A percentile compares a stretch with the other conserved stretches of the same genome.
phyloP scores from a whole-genome alignment of 2,113 vertebrate species.

The Engraulis encrasicolus region DNA sequence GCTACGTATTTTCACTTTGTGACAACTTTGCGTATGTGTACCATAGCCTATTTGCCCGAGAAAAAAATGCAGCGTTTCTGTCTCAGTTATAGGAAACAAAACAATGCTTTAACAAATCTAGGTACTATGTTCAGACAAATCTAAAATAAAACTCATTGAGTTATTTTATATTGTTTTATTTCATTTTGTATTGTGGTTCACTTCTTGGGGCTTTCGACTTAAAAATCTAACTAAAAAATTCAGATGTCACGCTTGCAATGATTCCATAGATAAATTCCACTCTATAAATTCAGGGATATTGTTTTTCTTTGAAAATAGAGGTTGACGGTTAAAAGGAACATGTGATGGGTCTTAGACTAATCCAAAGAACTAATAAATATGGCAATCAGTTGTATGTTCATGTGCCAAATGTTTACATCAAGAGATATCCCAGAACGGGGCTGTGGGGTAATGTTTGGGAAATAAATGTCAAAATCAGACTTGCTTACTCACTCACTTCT shows the following conservation, averaged over 20 bases:
- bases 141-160: not conserved
- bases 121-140: not conserved
- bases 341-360: not conserved
- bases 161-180: too few species aligned
- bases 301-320: too few species aligned
- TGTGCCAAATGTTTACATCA: not conserved
- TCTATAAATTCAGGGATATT: too few species aligned
- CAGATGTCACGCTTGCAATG: too few species aligned
- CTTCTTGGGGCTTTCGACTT: too few species aligned
- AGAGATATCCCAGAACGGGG: not conserved
- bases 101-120: not conserved
- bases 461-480: not conserved
- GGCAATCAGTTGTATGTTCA: not conserved
- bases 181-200: not conserved
- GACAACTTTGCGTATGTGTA: not conserved
- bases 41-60: not conserved
- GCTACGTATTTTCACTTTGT: too few species aligned
- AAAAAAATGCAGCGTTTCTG: not conserved
- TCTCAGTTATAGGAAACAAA: not conserved
- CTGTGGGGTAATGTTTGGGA: not conserved
- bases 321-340: not conserved
- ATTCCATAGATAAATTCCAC: too few species aligned
- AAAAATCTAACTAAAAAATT: too few species aligned
- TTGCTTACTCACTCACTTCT: not conserved
- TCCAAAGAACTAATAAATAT: not conserved